Percentiles rank a stretch among this genome's conserved stretches.
These are phyloP conservation scores for Microplitis deprimator DNA, from an alignment of 2,888 invertebrate species.

Conservation along the genomic window DNA sequence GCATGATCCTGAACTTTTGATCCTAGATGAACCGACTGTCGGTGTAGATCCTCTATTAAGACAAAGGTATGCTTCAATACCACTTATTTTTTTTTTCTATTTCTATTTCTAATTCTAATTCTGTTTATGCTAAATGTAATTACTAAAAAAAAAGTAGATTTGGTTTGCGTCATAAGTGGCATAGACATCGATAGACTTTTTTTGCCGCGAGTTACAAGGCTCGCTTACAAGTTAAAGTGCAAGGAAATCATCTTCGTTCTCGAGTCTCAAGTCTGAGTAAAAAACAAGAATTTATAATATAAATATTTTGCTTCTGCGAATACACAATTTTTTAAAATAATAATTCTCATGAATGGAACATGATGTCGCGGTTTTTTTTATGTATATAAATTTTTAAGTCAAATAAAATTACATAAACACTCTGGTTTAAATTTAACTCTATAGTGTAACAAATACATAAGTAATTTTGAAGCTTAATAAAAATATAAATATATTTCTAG, in stretches of 20 bases:
- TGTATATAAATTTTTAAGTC: background rate
- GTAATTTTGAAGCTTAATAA: background rate
- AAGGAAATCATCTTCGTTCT: constrained; percentile 11
- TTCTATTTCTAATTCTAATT: background rate
- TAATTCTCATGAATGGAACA: constrained; percentile 15
- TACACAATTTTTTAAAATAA: background rate
- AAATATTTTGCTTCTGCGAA: constrained; percentile 4
- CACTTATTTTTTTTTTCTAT: background rate
- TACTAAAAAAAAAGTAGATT: background rate
- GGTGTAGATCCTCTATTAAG: constrained; percentile 92
- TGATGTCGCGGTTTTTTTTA: background rate
- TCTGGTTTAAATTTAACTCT: background rate
- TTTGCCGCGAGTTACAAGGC: constrained; percentile 47
- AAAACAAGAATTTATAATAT: constrained; percentile 40
- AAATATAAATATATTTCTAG: constrained; percentile 67
- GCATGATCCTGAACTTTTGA: constrained; percentile 92
- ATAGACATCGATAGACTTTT: constrained; percentile 42
- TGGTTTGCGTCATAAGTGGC: constrained; percentile 28
- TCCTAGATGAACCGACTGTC: constrained; percentile 94
- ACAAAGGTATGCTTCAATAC: constrained; percentile 74
- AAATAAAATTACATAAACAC: background rate
- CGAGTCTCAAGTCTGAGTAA: constrained; percentile 46
- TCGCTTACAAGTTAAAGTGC: constrained; percentile 55
- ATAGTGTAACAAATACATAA: no score
- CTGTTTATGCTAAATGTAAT: background rate